Evolutionary conservation across 1,140 invertebrate genomes (phyloP).

Genomic region (Tribolium castaneum): DNA sequence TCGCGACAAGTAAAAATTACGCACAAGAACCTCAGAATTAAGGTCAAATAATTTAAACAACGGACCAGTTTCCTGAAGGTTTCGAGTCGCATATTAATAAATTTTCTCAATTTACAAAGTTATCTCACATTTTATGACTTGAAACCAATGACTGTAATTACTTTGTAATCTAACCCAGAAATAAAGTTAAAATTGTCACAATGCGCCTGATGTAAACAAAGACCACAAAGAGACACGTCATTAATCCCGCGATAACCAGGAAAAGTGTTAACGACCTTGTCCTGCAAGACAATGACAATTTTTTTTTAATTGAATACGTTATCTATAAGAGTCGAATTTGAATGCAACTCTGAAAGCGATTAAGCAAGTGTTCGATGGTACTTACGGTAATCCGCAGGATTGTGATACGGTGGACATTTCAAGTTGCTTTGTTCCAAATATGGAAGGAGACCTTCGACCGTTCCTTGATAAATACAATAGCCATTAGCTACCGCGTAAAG

Average conservation of each 20-base stretch:
- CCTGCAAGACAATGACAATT: neutral
- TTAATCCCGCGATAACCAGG: neutral
- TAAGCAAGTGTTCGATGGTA: slow-evolving; percentile 45
- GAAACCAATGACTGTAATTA: too few species aligned
- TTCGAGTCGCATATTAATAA: too few species aligned
- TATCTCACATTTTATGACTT: too few species aligned
- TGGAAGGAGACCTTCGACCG: slow-evolving; percentile 77
- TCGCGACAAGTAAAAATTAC: too few species aligned
- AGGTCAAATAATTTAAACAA: too few species aligned
- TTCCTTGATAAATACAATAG: slow-evolving; percentile 85
- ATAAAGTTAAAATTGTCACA: too few species aligned
- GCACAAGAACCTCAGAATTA: too few species aligned
- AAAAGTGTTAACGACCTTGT: slow-evolving; percentile 23
- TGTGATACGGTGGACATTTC: slow-evolving; percentile 87
- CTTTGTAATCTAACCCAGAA: too few species aligned
- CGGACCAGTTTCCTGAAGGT: too few species aligned
- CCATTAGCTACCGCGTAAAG: slow-evolving; percentile 86
- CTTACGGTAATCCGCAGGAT: slow-evolving; percentile 91
- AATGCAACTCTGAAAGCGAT: neutral
- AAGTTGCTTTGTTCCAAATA: slow-evolving; percentile 79
- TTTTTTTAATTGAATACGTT: neutral
- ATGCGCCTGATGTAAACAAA: neutral
- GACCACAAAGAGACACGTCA: neutral
- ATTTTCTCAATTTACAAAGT: too few species aligned
- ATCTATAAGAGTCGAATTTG: neutral